Evolutionary conservation across 1,140 invertebrate genomes (phyloP).

Genomic region (Bombus confusus): DNA sequence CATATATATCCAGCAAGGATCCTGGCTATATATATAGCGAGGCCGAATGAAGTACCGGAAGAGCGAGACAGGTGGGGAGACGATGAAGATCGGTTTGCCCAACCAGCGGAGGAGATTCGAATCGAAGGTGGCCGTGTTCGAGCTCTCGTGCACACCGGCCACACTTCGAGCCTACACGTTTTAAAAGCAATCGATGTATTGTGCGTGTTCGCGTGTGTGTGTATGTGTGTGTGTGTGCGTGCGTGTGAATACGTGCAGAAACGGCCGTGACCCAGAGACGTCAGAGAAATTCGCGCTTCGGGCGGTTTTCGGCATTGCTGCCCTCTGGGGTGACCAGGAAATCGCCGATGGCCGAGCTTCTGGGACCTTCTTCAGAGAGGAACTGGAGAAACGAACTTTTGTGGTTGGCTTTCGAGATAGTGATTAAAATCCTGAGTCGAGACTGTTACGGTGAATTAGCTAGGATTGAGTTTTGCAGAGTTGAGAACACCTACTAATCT

Average conservation of each 20-base stretch:
- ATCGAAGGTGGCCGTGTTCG: constrained; percentile 22
- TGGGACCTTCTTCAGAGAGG: not conserved
- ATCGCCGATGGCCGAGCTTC: not conserved
- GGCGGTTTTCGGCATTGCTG: not conserved
- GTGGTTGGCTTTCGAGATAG: not conserved
- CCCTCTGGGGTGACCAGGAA: constrained; percentile 5
- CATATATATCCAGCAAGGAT: constrained; percentile 67
- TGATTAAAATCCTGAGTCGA: not conserved
- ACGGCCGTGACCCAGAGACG: constrained; percentile 64
- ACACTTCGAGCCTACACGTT: not conserved
- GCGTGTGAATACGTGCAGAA: not conserved
- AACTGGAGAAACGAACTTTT: no score
- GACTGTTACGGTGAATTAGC: no score
- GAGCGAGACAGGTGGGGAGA: constrained; percentile 60
- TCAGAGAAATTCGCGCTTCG: constrained; percentile 69
- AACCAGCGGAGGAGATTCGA: constrained; percentile 36
- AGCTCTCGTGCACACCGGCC: constrained; percentile 14
- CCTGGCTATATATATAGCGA: constrained; percentile 68
- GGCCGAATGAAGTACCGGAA: constrained; percentile 64
- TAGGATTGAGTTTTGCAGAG: not conserved
- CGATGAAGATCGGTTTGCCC: constrained; percentile 56
- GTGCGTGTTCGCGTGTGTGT: no score
- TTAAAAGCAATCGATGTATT: no score
- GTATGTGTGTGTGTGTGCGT: not conserved
- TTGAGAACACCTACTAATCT: no score